Evolutionary conservation across 2,888 invertebrate genomes (phyloP), one percentile per base, ranked within the genome.

Genomic region (Xanthia icteritia): DNA sequence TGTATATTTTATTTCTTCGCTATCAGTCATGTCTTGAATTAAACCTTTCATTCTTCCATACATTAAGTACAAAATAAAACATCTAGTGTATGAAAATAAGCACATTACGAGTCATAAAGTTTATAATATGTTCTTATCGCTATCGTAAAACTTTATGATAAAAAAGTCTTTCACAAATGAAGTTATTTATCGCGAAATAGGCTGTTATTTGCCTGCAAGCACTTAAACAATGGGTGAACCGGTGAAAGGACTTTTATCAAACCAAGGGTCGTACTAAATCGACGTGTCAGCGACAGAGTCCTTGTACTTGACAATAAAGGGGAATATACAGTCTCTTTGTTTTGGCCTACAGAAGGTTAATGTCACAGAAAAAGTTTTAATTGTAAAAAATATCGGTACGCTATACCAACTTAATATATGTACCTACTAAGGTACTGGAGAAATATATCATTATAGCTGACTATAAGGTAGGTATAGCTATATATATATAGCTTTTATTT

Each of bases 191-290:
- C 79, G 81, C 80, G 82, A 83, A 90, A 89, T 87, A 87, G 85
- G 87, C 84, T 83, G 75, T 83, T 84, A 84, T 90, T 85, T 83
- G 79, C 76, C 86, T 87, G 83, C 81, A 82, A 88, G 89, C 91
- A 90, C 91, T 91, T 91, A 92, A 94, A 93, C 94, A 94, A 93
- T 93, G 92, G 91, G 91, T 91, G 91, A 91, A 91, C 91, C 92
- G 88, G 90, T 92, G 90, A 93, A 93, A 93, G 93, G 92, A 93
- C 92, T 95, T 95, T 94, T 95, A 94, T 94, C 93, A 94, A 93
- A 93, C 93, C 93, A 94, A 94, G 94, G 95, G 94, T 94, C 93
- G 94, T 90, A 93, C 92, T 95, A 95, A 95, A 95, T 96, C 94
- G 95, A 96, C 94, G 94, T 96, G 96, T 96, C 96, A 94, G 89